Conservation (phyloP, 2,888 invertebrate species). For the Conomelus anceps region DNA sequence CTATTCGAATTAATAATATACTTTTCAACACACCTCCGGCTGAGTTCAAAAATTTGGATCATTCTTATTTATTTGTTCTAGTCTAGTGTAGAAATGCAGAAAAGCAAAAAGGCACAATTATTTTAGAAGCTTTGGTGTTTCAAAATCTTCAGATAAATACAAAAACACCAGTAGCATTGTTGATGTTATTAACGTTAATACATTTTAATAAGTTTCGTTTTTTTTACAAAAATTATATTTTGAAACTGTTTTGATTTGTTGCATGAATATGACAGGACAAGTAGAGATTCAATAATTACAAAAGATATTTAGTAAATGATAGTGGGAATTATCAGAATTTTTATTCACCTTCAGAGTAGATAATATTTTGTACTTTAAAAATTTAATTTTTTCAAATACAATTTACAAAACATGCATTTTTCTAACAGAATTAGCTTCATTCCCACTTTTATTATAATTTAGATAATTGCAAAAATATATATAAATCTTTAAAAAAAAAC, state of each 20-base stretch:
- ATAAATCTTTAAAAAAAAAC: too few relatives aligned
- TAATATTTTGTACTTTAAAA: too few relatives aligned
- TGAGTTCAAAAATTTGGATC: neutral
- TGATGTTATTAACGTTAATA: neutral
- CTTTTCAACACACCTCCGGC: neutral
- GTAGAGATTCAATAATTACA: too few relatives aligned
- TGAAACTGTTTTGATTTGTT: conserved; percentile 3
- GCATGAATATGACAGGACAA: too few relatives aligned
- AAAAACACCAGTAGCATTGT: neutral
- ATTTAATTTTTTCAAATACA: too few relatives aligned
- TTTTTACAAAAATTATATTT: conserved; percentile 1
- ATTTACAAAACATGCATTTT: too few relatives aligned
- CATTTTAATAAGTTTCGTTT: neutral
- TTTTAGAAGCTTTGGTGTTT: conserved; percentile 30
- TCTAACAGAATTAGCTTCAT: too few relatives aligned
- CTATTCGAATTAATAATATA: neutral
- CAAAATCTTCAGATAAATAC: conserved; percentile 15
- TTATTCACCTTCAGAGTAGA: too few relatives aligned
- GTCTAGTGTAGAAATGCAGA: conserved; percentile 7
- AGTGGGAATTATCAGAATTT: too few relatives aligned
- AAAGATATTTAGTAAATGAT: too few relatives aligned
- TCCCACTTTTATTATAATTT: too few relatives aligned
- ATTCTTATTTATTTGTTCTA: neutral
- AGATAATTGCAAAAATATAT: too few relatives aligned
- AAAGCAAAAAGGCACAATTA: conserved; percentile 28